Evolutionary conservation across 2,888 invertebrate species (phyloP), one percentile per base, ranked within the genome.

Genomic region (Seira ritae): DNA sequence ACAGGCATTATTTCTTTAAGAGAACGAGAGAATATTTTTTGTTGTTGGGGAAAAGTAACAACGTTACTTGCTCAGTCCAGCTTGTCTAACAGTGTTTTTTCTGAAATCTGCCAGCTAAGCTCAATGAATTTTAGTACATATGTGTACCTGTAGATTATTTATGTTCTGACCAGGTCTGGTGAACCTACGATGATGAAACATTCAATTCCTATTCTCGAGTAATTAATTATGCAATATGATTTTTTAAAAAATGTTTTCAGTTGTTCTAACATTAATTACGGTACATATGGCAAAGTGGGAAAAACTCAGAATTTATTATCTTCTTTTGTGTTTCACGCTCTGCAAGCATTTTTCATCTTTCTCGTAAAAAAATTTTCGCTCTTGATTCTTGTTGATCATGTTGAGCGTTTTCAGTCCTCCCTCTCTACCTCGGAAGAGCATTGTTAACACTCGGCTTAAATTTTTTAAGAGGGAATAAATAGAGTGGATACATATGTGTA

Each of bases 401-500:
- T 12, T 8, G 12, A 50, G 15, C 50, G 12, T 50, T 12, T 50
- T 22, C 20, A 1, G 10, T 22, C 20, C 62, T 62, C 22, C 4
- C 62, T 62, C n/a, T 20, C 3, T 22, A 20, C 62, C 4, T n/a
- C n/a, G n/a, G n/a, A 12, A 42, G 50, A 50, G 62, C 22, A 42
- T 12, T 42, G 42, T 6, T 3, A 19, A 62, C 2, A 10, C 62
- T 20, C 19, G 31, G 31, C 8, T 20, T 50, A 15, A 50, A 50
- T 6, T 1, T 62, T 55, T 55, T 55, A 3, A 3, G 17, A 12
- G 55, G 62, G 20, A 19, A 20, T 62, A 62, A 62, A 62, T 62
- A 62, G 62, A 62, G 62, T 62, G 62, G 62, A 62, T 62, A 62
- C 62, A 20, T 50, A 10, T 62, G 62, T 62, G 62, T 62, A 62